Base-by-base conservation (phyloP, 2,113 vertebrate species). In the Phaetusa simplex region DNA sequence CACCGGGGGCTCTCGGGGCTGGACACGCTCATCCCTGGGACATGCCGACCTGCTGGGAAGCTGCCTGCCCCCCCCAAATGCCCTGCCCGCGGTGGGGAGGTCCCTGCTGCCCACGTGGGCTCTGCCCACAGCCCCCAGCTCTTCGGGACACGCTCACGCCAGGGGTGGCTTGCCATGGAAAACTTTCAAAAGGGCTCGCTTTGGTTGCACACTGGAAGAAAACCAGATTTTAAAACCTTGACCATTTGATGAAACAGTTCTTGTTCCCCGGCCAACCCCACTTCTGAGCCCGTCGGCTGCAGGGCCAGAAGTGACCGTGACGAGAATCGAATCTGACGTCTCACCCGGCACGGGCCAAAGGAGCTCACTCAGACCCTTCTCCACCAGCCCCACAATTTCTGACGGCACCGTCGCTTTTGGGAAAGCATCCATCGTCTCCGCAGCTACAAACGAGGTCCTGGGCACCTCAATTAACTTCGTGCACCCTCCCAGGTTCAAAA, bases 181-280 rank as follows among this genome's bases (percentile, higher is more conserved):
- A 55, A 53, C 62, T 84, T 66, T 64, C 43, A 6, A 4, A 53
- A 71, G 90, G 84, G 16, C 34, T 84, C 2, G 0, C 13, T n/a
- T 58, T 32, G 38, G 65, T 11, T 30, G 72, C 32, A 40, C 0
- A 0, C 47, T 93, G 95, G 95, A 96, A 94, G 69, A 64, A 95
- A 95, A 22, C 56, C 95, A 95, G 74, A 66, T 52, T 96, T 84
- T 96, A n/a, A 96, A 93, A 71, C 94, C 91, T 87, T 22, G 29
- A 67, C 50, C 10, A 5, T 40, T 38, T 71, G 83, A 88, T 38
- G 77, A 66, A 92, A 45, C 42, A 16, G 55, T 82, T 86, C 71
- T 73, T 93, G 93, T 59, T 71, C 66, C 47, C 42, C 1, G 1
- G 93, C 88, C 94, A 96, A 32, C 29, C 52, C 52, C 76, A 53